A percentile compares a stretch with the other conserved stretches of the same genome.
These are phyloP conservation scores for Zaprionus ornatus DNA, from an alignment of 1,140 invertebrate species.

Conservation along the genomic window DNA sequence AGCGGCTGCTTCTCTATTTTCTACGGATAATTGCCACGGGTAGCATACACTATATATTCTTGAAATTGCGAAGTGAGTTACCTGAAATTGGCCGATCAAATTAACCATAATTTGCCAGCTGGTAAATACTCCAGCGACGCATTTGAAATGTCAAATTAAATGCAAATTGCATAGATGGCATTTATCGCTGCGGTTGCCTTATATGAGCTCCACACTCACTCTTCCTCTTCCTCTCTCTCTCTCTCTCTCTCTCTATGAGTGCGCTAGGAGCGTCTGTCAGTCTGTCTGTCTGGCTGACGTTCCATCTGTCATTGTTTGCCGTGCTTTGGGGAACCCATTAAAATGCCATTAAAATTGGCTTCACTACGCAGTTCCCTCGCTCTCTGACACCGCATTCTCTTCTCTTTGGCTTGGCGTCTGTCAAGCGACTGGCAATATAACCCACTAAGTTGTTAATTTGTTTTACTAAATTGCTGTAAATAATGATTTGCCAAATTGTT, in stretches of 20 bases:
- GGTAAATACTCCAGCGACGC: slow-evolving; percentile 22
- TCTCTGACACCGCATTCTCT: slow-evolving; percentile 21
- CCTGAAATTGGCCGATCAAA: neutral
- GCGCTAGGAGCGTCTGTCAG: neutral
- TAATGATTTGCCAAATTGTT: slow-evolving; percentile 19
- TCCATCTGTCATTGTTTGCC: slow-evolving; percentile 22
- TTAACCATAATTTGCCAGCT: slow-evolving; percentile 42
- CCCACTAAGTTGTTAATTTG: slow-evolving; percentile 46
- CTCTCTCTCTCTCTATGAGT: neutral
- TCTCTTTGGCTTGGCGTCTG: slow-evolving; percentile 6
- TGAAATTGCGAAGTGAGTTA: neutral
- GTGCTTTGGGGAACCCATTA: slow-evolving; percentile 55
- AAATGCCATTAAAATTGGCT: slow-evolving; percentile 76
- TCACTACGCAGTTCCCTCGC: slow-evolving; percentile 41
- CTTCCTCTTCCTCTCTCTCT: neutral
- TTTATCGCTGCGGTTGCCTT: slow-evolving; percentile 40
- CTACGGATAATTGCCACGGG: neutral
- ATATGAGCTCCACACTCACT: slow-evolving; percentile 6
- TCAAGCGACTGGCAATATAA: slow-evolving; percentile 10
- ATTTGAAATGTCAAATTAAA: slow-evolving; percentile 73
- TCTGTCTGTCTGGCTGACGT: slow-evolving; percentile 8
- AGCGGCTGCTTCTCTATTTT: neutral
- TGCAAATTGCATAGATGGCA: slow-evolving; percentile 75
- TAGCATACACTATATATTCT: neutral
- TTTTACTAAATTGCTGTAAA: slow-evolving; percentile 17